These are phyloP conservation scores for Nomada lathburiana DNA, from an alignment of 2,888 invertebrate genomes.

Conservation along the genomic window DNA sequence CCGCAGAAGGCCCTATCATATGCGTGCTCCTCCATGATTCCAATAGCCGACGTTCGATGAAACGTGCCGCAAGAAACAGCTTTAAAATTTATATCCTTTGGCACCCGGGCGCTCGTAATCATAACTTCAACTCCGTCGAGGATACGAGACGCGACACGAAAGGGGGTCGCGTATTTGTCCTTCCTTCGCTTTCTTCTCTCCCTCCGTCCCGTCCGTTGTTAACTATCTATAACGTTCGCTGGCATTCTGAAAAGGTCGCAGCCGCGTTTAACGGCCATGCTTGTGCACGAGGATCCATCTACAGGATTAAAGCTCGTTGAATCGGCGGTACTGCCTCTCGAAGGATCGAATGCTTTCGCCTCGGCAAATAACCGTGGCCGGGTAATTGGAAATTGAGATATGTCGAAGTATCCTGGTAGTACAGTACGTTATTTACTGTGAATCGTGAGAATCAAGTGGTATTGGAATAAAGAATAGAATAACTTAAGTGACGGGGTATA, in stretches of 20 bases:
- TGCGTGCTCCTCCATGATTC: conserved; percentile 33
- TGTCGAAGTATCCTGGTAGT: not conserved
- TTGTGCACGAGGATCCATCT: conserved; percentile 38
- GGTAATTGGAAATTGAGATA: conserved; percentile 33
- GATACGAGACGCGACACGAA: conserved; percentile 27
- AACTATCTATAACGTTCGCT: conserved; percentile 45
- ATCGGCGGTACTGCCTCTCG: not conserved
- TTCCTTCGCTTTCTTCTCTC: not conserved
- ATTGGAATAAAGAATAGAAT: not conserved
- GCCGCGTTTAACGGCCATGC: conserved; percentile 39
- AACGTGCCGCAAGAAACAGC: conserved; percentile 31
- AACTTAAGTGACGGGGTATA: not conserved
- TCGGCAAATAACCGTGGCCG: conserved; percentile 32
- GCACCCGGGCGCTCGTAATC: conserved; percentile 58
- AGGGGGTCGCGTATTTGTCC: conserved; percentile 35
- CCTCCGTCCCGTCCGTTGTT: conserved; percentile 1
- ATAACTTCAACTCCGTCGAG: conserved; percentile 60
- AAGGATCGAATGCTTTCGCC: conserved; percentile 21
- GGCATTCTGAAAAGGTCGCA: conserved; percentile 67
- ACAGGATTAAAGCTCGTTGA: conserved; percentile 40
- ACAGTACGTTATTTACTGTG: not conserved
- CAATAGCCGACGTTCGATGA: conserved; percentile 53
- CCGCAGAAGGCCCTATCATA: conserved; percentile 49
- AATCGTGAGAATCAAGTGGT: not conserved
- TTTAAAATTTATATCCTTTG: conserved; percentile 64